These are phyloP conservation scores for Bufo bufo DNA, from an alignment of 2,113 vertebrate genomes.

Conservation along the genomic window DNA sequence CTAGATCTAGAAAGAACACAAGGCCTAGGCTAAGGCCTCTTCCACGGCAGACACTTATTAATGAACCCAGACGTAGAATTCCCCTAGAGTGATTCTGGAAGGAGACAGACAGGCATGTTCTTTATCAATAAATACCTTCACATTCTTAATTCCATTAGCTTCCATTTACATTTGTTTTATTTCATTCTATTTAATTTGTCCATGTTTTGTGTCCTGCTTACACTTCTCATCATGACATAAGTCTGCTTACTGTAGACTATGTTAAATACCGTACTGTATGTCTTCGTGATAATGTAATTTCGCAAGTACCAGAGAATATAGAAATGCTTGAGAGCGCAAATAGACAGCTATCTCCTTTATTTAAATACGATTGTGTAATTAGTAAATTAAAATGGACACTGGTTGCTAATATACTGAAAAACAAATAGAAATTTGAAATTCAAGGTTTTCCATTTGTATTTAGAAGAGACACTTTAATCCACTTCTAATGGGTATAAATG, in stretches of 20 bases:
- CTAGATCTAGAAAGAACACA: no score
- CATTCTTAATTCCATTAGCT: not conserved
- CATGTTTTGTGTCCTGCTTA: not conserved
- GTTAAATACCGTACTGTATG: not conserved
- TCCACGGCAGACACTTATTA: not conserved
- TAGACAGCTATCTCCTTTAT: not conserved
- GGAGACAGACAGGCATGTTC: not conserved
- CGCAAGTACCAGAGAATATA: not conserved
- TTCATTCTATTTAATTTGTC: not conserved
- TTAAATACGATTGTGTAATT: not conserved
- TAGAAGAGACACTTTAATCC: not conserved
- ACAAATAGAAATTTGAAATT: not conserved
- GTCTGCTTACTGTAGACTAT: conserved; percentile 2
- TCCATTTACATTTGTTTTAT: not conserved
- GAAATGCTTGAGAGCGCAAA: not conserved
- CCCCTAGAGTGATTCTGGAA: not conserved
- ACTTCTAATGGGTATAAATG: no score
- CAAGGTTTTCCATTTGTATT: not conserved
- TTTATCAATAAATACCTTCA: not conserved
- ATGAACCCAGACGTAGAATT: not conserved
- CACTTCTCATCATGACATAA: not conserved
- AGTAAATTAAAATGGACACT: not conserved
- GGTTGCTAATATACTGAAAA: not conserved
- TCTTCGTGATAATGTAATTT: not conserved
- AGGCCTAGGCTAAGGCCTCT: not conserved